These are phyloP conservation scores for Cotesia glomerata DNA, from an alignment of 1,140 invertebrate genomes.

Conservation along the genomic window DNA sequence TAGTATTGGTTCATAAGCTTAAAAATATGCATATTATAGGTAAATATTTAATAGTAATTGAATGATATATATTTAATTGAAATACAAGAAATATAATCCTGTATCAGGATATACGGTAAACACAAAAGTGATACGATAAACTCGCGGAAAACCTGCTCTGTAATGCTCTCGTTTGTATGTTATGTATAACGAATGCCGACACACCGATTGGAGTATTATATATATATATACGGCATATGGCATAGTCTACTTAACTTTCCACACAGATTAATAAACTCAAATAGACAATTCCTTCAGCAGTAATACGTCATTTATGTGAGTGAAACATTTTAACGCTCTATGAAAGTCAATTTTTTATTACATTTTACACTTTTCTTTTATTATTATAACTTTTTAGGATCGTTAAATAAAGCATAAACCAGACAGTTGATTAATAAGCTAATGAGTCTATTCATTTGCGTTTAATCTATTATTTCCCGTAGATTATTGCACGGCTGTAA, in stretches of 20 bases:
- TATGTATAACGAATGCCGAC: not conserved
- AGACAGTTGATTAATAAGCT: no score
- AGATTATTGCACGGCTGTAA: no score
- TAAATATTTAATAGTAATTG: not conserved
- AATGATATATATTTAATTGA: not conserved
- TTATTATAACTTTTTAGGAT: no score
- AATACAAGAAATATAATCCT: constrained; percentile 4
- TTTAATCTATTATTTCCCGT: no score
- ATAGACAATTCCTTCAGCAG: not conserved
- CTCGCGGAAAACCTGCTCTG: constrained; percentile 11
- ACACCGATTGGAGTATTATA: not conserved
- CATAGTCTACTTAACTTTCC: not conserved
- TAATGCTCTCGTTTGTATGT: not conserved
- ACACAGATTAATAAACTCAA: not conserved
- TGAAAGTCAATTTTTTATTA: not conserved
- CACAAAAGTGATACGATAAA: constrained; percentile 9
- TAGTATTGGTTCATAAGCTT: not conserved
- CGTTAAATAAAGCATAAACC: no score
- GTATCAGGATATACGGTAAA: constrained; percentile 11
- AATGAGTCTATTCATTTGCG: no score
- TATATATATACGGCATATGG: not conserved
- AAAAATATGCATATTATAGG: not conserved
- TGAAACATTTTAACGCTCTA: not conserved
- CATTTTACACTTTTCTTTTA: no score
- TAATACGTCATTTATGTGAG: not conserved